Evolutionary conservation across 2,888 invertebrate genomes (phyloP), one percentile per base, ranked within the genome.

Genomic region (Acleris holmiana): DNA sequence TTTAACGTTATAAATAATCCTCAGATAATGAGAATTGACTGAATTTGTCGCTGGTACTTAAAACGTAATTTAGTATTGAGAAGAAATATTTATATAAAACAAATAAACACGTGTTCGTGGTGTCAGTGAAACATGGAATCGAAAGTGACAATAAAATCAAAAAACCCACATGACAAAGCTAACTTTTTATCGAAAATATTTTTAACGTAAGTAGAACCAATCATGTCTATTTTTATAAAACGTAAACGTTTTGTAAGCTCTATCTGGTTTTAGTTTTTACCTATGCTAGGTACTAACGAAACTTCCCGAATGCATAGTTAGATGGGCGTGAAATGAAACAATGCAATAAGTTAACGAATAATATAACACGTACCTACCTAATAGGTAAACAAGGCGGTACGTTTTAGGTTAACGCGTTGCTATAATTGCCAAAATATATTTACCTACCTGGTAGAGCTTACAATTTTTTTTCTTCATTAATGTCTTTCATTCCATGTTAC

Each of bases 141-240:
- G 55, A 94, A 93, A 78, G 94, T 93, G 69, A 93, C 93, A 73
- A 86, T 94, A 69, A 91, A 93, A 63, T 93, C 94, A 73, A 93
- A 93, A 61, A 95, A 94, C 82, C 95, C 95, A 0, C 91, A 94
- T 72, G 89, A 91, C 44, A 89, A 84, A 59, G 94, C 95, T 0
- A 95, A 94, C 81, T 76, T 93, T 51, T 65, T 95, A 21, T 94
- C 94, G 10, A 94, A 92, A 84, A 80, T 94, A 69, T 86, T 95
- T 75, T 93, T 95, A 77, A 94, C 93, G 95, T 95, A 83, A 95
- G 95, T 94, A 73, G 55, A 13, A 41, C 41, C 10, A 4, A 41
- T 8, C n/a, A 41, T 41, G 15, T 15, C 41, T 41, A 15, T 13
- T 1, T 13, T 4, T 41, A 41, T 13, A 41, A 13, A 41, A 41